Percentiles rank a stretch among this genome's conserved stretches.
Conservation (phyloP, 2,797 vertebrate species). For the Periophthalmus magnuspinnatus region DNA sequence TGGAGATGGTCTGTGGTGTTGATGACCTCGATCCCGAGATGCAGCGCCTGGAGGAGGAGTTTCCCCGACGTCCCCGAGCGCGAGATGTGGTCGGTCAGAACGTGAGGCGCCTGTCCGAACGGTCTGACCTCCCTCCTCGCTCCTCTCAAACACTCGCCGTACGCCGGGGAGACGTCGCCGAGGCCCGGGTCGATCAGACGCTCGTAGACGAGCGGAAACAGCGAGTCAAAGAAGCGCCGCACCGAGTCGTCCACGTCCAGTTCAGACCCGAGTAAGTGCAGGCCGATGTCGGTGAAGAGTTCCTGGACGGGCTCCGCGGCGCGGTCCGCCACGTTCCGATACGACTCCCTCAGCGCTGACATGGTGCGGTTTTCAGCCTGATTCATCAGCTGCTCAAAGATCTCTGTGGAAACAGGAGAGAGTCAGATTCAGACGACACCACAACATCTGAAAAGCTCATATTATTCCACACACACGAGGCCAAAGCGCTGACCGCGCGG, state of each 20-base stretch:
- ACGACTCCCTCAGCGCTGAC: constrained; percentile 73
- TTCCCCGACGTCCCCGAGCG: constrained; percentile 75
- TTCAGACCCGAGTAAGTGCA: constrained; percentile 86
- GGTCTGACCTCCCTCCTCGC: constrained; percentile 69
- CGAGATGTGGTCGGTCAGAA: constrained; percentile 74
- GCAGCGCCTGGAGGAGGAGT: constrained; percentile 85
- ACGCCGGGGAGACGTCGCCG: constrained; percentile 70
- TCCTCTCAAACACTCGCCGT: constrained; percentile 79
- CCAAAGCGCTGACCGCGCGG: too few species aligned
- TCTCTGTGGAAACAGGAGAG: constrained; percentile 71
- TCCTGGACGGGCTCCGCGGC: constrained; percentile 69
- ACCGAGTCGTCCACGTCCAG: constrained; percentile 77
- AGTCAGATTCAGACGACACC: background rate
- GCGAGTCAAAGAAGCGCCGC: constrained; percentile 83
- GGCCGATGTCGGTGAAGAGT: constrained; percentile 84
- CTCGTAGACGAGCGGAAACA: constrained; percentile 85
- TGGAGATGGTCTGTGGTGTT: constrained; percentile 87
- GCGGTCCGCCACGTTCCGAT: constrained; percentile 76
- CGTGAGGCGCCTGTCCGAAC: constrained; percentile 72
- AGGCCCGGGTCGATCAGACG: constrained; percentile 76
- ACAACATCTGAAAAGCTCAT: too few species aligned
- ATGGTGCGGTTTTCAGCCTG: constrained; percentile 85
- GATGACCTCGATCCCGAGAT: constrained; percentile 89
- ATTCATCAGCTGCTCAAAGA: constrained; percentile 80
- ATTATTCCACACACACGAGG: too few species aligned